Base-by-base conservation (phyloP, 2,888 invertebrate genomes). In the Amphipoea oculea region DNA sequence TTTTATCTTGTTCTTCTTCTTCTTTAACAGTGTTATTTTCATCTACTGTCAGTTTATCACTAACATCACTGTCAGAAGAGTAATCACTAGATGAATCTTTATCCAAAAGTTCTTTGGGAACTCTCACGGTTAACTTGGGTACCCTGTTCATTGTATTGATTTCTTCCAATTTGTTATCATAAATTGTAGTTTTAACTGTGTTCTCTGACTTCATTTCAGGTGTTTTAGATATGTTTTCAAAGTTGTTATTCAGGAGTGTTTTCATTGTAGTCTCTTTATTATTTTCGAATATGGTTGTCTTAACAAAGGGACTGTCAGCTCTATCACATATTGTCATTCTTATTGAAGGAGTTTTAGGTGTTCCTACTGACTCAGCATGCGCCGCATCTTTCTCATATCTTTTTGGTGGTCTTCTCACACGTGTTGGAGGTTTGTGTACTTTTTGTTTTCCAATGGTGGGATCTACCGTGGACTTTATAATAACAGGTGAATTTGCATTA, bases 121-220 rank as follows among this genome's bases (percentile, higher is more conserved):
- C 97, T 93, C 98, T 97, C 45, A 98, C 96, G 86, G 98, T 98
- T 76, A 98, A 95, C 94, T 98, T 98, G 88, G 98, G 98, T 86
- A 98, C 98, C 94, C 97, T 97, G 92, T 97, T 97, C 78, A 97
- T 92, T 89, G 96, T 95, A 88, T 96, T 96, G 67, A 93, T 91
- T 88, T 95, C 95, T 85, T 96, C 96, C 82, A 95, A 90, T 88
- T 96, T 96, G 86, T 96, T 96, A 91, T 97, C 97, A 93, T 96
- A 97, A 89, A 96, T 97, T 84, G 96, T 97, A 40, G 96, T 94
- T 92, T 96, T 96, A 3, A 97, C 92, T 51, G 92, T 89, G 84
- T 94, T 96, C 67, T 97, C 96, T 72, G 91, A 86, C 91, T 95
- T 97, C n/a, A 86, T 85, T 86, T 96, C 95, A 75, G 93, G 89